phyloP scores from a whole-genome alignment of 2,888 invertebrate species.

The Smittia sp. region DNA sequence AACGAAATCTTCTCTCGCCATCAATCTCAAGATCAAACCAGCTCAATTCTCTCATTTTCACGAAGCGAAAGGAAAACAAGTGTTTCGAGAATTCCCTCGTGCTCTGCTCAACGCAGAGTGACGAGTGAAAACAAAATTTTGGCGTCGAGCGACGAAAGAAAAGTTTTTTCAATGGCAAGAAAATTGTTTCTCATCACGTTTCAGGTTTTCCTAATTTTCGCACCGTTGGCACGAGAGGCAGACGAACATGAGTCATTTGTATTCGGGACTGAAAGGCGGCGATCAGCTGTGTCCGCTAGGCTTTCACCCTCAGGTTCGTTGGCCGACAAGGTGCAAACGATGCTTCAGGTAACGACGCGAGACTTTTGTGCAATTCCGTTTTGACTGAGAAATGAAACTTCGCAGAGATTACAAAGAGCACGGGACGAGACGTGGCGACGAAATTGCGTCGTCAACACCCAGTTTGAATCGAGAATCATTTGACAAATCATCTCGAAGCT shows the following conservation, averaged over 20 bases:
- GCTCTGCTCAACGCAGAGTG: neutral
- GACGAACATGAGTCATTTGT: constrained; percentile 66
- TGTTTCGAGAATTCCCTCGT: neutral
- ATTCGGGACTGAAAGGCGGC: constrained; percentile 72
- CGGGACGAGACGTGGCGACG: constrained; percentile 68
- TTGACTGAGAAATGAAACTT: too few relatives aligned
- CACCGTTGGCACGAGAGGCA: neutral
- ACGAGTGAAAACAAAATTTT: neutral
- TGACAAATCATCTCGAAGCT: constrained; percentile 57
- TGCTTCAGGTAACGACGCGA: constrained; percentile 83
- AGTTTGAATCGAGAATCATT: constrained; percentile 55
- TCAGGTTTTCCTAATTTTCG: constrained; percentile 1
- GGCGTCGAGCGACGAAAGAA: neutral
- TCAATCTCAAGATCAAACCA: neutral
- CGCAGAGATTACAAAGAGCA: constrained; percentile 85
- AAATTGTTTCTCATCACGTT: neutral
- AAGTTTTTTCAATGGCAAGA: neutral
- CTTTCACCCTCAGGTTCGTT: constrained; percentile 90
- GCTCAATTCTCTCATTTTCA: neutral
- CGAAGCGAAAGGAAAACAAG: neutral
- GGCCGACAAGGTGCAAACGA: constrained; percentile 90
- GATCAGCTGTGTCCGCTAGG: constrained; percentile 89
- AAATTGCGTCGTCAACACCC: constrained; percentile 71
- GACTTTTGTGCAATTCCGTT: too few relatives aligned
- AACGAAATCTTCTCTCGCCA: neutral